Evolutionary conservation across 2,888 invertebrate genomes (phyloP).

Genomic region (Odontocolon sp.): DNA sequence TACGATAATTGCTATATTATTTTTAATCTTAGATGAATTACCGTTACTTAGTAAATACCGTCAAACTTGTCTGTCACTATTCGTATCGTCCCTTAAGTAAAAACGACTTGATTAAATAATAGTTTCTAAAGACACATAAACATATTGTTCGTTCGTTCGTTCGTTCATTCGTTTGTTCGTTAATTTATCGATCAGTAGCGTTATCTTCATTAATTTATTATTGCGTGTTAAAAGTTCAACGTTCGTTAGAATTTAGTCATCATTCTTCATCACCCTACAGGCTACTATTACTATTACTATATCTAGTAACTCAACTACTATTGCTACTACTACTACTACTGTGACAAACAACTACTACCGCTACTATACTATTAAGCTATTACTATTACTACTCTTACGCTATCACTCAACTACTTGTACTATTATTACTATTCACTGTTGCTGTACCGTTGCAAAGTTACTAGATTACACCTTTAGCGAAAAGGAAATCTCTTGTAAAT

Average conservation of each 20-base stretch:
- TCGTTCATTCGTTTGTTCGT: slow-evolving; percentile 30
- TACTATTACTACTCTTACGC: slow-evolving; percentile 41
- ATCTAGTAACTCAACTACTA: slow-evolving; percentile 32
- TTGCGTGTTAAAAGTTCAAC: slow-evolving; percentile 47
- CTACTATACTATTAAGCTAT: slow-evolving; percentile 43
- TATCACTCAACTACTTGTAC: slow-evolving; percentile 42
- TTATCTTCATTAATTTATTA: slow-evolving; percentile 67
- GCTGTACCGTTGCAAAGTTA: slow-evolving; percentile 51
- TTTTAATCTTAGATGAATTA: slow-evolving; percentile 43
- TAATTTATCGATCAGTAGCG: slow-evolving; percentile 42
- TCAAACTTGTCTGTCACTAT: slow-evolving; percentile 8
- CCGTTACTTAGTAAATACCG: slow-evolving; percentile 49
- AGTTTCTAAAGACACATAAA: slow-evolving; percentile 17
- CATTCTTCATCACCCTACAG: slow-evolving; percentile 20
- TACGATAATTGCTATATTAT: slow-evolving; percentile 25
- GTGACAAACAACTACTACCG: slow-evolving; percentile 28
- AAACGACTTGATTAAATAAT: slow-evolving; percentile 29
- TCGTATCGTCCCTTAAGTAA: slow-evolving; percentile 29
- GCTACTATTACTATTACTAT: slow-evolving; percentile 24
- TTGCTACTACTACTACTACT: slow-evolving; percentile 57
- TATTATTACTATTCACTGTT: slow-evolving; percentile 38
- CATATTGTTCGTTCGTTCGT: slow-evolving; percentile 23
- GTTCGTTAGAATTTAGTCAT: slow-evolving; percentile 44
- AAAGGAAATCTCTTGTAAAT: slow-evolving; percentile 34
- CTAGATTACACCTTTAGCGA: slow-evolving; percentile 40